Conservation (phyloP, 2,797 vertebrate species). For the Coccyzus lansbergi region DNA sequence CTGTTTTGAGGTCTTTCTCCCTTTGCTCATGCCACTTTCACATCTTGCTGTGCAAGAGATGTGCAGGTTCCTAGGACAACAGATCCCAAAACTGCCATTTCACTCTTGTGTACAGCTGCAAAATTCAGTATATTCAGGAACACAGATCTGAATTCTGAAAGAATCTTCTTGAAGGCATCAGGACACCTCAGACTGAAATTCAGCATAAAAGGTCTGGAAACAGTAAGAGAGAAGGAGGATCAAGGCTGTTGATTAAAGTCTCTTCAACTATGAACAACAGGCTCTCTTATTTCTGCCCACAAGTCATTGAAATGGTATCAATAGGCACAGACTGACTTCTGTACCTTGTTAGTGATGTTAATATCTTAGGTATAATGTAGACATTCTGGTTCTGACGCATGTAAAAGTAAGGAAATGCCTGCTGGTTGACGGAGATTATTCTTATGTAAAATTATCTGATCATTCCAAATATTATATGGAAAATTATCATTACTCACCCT, state of each 20-base stretch:
- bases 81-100: background rate
- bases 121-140: background rate
- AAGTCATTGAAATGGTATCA: background rate
- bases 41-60: background rate
- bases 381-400: background rate
- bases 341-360: background rate
- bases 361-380: background rate
- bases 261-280: background rate
- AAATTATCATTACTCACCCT: conserved; percentile 37
- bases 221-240: background rate
- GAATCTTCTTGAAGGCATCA: background rate
- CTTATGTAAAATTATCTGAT: background rate
- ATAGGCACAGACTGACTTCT: background rate
- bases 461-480: conserved; percentile 18
- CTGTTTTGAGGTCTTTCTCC: background rate
- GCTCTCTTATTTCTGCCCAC: background rate
- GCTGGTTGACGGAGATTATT: background rate
- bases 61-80: background rate
- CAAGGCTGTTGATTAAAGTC: background rate
- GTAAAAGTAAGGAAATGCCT: background rate
- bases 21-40: background rate
- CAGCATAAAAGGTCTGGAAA: conserved; percentile 46
- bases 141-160: background rate
- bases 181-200: conserved; percentile 57
- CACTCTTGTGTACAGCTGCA: background rate